Evolutionary conservation across 2,113 vertebrate species (phyloP).

Genomic region (Anas platyrhynchos): DNA sequence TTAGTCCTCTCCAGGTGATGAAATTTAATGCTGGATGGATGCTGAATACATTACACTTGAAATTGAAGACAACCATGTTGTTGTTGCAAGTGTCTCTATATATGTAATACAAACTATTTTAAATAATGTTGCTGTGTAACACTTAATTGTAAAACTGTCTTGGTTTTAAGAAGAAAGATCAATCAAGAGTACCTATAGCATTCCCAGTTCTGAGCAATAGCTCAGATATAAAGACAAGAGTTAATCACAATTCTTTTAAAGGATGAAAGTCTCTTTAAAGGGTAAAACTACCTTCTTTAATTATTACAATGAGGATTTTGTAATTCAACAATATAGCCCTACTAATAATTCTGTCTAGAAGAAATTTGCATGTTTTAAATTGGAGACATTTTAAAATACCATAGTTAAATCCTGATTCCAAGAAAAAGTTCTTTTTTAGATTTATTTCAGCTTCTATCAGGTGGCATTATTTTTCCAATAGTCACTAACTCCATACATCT

Average conservation of each 20-base stretch:
- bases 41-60: background rate
- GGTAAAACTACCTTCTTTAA: slow-evolving; percentile 65
- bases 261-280: slow-evolving; percentile 49
- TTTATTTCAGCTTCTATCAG: slow-evolving; percentile 74
- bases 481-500: slow-evolving; percentile 68
- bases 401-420: slow-evolving; percentile 62
- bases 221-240: slow-evolving; percentile 32
- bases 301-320: slow-evolving; percentile 66
- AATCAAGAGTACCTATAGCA: background rate
- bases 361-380: slow-evolving; percentile 74
- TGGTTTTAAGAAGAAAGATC: background rate
- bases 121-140: background rate
- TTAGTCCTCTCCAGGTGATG: background rate
- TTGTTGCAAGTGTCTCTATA: background rate
- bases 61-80: background rate
- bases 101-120: background rate
- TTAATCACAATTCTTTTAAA: slow-evolving; percentile 46
- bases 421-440: slow-evolving; percentile 70
- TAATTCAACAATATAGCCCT: slow-evolving; percentile 65
- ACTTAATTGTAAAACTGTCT: background rate
- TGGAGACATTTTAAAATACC: slow-evolving; percentile 69
- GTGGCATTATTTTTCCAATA: slow-evolving; percentile 75
- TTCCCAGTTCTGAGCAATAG: slow-evolving; percentile 4
- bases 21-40: background rate
- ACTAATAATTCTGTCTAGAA: slow-evolving; percentile 72